Base-by-base conservation (phyloP, 2,888 invertebrate genomes). In the Torymus aiolomorphi region DNA sequence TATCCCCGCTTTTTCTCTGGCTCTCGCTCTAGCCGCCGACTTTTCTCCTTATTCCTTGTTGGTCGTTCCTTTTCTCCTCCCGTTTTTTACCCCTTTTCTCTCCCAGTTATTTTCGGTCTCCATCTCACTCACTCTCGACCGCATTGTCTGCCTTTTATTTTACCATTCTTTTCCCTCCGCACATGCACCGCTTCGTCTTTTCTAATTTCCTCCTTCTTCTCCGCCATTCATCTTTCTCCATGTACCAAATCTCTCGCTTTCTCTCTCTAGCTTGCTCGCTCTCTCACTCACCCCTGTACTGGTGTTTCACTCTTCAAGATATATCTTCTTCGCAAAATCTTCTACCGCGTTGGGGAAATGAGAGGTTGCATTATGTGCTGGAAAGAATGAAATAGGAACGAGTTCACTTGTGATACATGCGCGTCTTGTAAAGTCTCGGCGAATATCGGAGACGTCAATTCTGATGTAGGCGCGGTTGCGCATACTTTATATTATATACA, bases 31-130 rank as follows among this genome's bases (percentile, higher is more conserved):
- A 24, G 70, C 31, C 2, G 67, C 31, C 66, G 59, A 79, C 82
- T 78, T 57, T 78, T 18, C 61, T 78, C 61, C 75, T 76, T 83
- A 81, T 74, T 82, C 80, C 78, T 83, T 83, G 76, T 80, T 54
- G 18, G 76, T 76, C 24, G 16, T 72, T 77, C 78, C 79, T 77
- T 80, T 75, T 80, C 76, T 81, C 16, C 52, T 59, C 63, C n/a
- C 49, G n/a, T 49, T 13, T 73, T 62, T 57, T 59, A 66, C 51
- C 66, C 66, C 66, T 76, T 71, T 80, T 80, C 31, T 54, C n/a
- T 76, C 31, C 63, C 14, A 31, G 18, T 75, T 67, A 78, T 78
- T 80, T 83, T 80, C 79, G 56, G 59, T 73, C 65, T 59, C 57
- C 76, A 77, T 75, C 75, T 80, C 72, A 54, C 69, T 67, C 57